Conservation (phyloP, 2,888 invertebrate species). For the Itoplectis maculator region DNA sequence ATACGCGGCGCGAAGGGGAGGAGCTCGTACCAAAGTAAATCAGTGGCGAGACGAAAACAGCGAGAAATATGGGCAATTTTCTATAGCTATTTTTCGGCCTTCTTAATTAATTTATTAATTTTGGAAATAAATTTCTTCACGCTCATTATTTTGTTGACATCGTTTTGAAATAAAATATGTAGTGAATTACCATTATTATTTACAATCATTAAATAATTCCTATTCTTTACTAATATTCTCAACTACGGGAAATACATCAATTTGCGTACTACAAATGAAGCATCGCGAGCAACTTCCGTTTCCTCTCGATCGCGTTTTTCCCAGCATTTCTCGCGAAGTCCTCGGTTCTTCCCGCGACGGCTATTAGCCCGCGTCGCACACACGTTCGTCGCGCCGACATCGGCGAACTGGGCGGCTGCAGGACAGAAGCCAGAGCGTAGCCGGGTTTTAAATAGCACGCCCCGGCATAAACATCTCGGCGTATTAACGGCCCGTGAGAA, state of each 20-base stretch:
- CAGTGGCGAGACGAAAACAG: background rate
- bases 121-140: too few species aligned
- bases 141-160: too few species aligned
- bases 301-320: conserved; percentile 59
- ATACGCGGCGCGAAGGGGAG: conserved; percentile 45
- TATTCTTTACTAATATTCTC: too few species aligned
- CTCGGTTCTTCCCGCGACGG: conserved; percentile 23
- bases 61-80: background rate
- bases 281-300: conserved; percentile 46
- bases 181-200: too few species aligned
- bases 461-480: conserved; percentile 74
- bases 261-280: too few species aligned
- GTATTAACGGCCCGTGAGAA: conserved; percentile 80
- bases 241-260: too few species aligned
- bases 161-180: too few species aligned
- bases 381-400: background rate
- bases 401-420: conserved; percentile 35
- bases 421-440: conserved; percentile 32
- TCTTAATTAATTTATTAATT: too few species aligned
- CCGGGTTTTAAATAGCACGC: conserved; percentile 74
- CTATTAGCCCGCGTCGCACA: conserved; percentile 22
- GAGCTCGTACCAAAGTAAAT: background rate
- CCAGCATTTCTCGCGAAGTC: background rate
- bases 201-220: too few species aligned
- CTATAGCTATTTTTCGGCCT: background rate